These are phyloP conservation scores for Eupsittula cactorum DNA, from an alignment of 2,113 vertebrate species.

Conservation along the genomic window DNA sequence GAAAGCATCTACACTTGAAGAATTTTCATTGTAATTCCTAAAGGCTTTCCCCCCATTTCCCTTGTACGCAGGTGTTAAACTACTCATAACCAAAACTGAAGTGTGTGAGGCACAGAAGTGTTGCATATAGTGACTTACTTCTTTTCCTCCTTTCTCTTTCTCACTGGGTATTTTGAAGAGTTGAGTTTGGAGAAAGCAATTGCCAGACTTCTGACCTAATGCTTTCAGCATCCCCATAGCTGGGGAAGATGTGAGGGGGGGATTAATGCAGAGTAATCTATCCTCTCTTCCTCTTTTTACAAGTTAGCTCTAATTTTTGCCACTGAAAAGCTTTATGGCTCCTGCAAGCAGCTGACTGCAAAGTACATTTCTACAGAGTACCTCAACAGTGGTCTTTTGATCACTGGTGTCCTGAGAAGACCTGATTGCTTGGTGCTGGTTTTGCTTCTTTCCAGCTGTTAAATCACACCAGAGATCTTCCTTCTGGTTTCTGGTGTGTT, in stretches of 20 bases:
- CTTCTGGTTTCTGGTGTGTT: not conserved
- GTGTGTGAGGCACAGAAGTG: not conserved
- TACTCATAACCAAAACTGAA: not conserved
- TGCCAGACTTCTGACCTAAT: not conserved
- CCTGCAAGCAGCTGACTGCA: slow-evolving; percentile 8
- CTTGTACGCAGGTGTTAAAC: not conserved
- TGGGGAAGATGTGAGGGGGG: not conserved
- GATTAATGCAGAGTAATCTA: not conserved
- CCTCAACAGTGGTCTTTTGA: not conserved
- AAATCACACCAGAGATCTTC: not conserved
- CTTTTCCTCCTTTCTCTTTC: not conserved
- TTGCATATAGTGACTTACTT: not conserved
- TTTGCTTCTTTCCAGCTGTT: slow-evolving; percentile 24
- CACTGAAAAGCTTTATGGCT: not conserved
- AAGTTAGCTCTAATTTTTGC: not conserved
- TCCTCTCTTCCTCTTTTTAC: not conserved
- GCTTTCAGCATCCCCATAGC: not conserved
- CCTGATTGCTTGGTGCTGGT: not conserved
- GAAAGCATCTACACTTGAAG: not conserved
- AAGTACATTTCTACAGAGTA: not conserved
- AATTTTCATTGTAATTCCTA: not conserved
- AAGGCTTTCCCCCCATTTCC: not conserved
- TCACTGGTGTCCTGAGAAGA: slow-evolving; percentile 33
- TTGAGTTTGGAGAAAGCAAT: not conserved
- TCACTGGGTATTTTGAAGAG: not conserved